A percentile compares a stretch with the other conserved stretches of the same genome.
Evolutionary conservation across 2,113 vertebrate species (phyloP).

Genomic region (Channa maculata): DNA sequence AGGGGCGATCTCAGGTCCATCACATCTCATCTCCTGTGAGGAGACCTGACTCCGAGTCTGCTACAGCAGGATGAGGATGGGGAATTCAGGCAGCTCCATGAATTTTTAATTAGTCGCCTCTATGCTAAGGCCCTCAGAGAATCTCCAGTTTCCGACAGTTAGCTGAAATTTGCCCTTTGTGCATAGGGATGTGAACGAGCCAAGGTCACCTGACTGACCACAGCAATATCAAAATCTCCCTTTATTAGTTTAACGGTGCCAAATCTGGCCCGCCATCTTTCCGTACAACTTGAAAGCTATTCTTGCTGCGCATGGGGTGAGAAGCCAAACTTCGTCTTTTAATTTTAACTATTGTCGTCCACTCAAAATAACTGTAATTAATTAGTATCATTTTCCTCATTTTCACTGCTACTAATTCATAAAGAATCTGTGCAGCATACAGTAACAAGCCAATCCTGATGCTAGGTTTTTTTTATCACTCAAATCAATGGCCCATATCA

Average conservation of each 20-base stretch:
- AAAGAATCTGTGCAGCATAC: constrained; percentile 51
- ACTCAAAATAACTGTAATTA: constrained; percentile 26
- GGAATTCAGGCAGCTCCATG: constrained; percentile 75
- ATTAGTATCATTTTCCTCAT: constrained; percentile 47
- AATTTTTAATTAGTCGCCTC: constrained; percentile 84
- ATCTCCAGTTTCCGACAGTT: constrained; percentile 84
- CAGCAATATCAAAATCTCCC: constrained; percentile 54
- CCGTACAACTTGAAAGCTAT: background rate
- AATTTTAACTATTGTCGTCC: constrained; percentile 29
- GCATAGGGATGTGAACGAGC: constrained; percentile 53
- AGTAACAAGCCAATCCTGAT: constrained; percentile 50
- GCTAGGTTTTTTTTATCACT: constrained; percentile 74
- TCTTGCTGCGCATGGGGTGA: background rate
- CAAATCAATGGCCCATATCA: constrained; percentile 83
- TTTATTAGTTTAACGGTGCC: constrained; percentile 12
- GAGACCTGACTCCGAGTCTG: constrained; percentile 64
- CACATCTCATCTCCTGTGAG: constrained; percentile 54
- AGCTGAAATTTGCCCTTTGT: constrained; percentile 81
- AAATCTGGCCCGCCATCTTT: constrained; percentile 1
- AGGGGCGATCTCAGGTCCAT: constrained; percentile 62
- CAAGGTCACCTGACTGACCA: constrained; percentile 72
- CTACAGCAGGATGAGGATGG: constrained; percentile 65
- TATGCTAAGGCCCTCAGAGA: constrained; percentile 76
- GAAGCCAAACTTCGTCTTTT: constrained; percentile 18
- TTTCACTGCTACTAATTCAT: constrained; percentile 41